Evolutionary conservation across 2,113 vertebrate genomes (phyloP).

Genomic region (Pituophis catenifer): DNA sequence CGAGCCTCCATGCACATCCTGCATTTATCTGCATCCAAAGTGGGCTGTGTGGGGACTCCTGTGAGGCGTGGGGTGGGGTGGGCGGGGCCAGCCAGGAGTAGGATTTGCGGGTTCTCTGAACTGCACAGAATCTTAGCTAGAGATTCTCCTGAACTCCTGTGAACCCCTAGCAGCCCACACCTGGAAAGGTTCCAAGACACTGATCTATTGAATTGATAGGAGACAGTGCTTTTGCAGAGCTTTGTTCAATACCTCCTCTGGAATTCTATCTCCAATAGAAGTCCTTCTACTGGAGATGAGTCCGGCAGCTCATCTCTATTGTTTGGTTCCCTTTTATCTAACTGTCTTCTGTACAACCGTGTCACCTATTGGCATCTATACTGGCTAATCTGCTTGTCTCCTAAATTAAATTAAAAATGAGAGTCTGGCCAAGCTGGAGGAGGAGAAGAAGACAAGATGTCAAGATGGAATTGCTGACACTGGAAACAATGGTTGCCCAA

Average conservation of each 20-base stretch:
- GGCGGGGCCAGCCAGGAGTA: too few relatives aligned
- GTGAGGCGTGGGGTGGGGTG: too few relatives aligned
- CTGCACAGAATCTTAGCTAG: too few relatives aligned
- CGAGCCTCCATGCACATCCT: too few relatives aligned
- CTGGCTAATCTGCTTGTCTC: neutral
- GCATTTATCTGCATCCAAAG: too few relatives aligned
- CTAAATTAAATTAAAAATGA: neutral
- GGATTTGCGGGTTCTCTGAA: too few relatives aligned
- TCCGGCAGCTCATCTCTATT: neutral
- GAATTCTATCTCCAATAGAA: neutral
- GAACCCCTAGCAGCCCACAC: too few relatives aligned
- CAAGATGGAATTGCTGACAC: neutral
- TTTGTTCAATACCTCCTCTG: neutral
- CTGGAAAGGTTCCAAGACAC: neutral
- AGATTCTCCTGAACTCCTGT: too few relatives aligned
- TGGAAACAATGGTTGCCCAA: neutral
- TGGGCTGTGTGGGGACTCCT: too few relatives aligned
- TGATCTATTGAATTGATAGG: neutral
- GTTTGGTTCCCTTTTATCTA: neutral
- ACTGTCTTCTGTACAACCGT: neutral
- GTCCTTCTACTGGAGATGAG: neutral
- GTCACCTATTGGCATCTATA: neutral
- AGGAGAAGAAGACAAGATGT: neutral
- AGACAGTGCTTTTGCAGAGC: neutral
- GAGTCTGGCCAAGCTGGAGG: neutral